A percentile compares a stretch with the other conserved stretches of the same genome.
Conservation (phyloP, 2,888 invertebrate species). For the Bugula neritina region DNA sequence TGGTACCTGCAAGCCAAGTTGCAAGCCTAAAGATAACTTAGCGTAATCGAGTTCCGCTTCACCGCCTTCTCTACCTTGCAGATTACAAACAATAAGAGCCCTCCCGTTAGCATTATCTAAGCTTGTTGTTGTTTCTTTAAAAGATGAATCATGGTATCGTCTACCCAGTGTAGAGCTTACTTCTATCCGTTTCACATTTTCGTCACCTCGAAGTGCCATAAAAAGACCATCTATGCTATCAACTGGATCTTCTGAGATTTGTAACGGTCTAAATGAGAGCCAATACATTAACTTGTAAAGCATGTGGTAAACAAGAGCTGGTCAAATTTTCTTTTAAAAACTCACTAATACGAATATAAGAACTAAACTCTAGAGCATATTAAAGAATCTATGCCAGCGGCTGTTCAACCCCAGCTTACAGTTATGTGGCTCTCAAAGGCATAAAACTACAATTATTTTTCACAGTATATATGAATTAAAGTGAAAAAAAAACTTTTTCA, state of each 20-base stretch:
- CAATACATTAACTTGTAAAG: too few species aligned
- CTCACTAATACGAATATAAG: not conserved
- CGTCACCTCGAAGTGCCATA: not conserved
- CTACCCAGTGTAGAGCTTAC: not conserved
- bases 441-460: too few species aligned
- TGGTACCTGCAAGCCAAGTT: not conserved
- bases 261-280: not conserved
- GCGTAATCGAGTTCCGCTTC: not conserved
- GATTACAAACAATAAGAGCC: not conserved
- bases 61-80: not conserved
- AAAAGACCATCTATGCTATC: not conserved
- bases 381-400: too few species aligned
- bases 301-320: too few species aligned
- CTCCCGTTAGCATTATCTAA: not conserved
- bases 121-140: not conserved
- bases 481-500: too few species aligned
- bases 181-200: not conserved
- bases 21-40: not conserved
- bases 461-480: too few species aligned
- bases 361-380: too few species aligned
- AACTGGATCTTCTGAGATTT: not conserved
- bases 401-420: too few species aligned
- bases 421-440: too few species aligned
- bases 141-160: not conserved
- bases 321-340: not conserved